These are phyloP conservation scores for Ophion ventricosus DNA, from an alignment of 2,888 invertebrate genomes.

Conservation along the genomic window DNA sequence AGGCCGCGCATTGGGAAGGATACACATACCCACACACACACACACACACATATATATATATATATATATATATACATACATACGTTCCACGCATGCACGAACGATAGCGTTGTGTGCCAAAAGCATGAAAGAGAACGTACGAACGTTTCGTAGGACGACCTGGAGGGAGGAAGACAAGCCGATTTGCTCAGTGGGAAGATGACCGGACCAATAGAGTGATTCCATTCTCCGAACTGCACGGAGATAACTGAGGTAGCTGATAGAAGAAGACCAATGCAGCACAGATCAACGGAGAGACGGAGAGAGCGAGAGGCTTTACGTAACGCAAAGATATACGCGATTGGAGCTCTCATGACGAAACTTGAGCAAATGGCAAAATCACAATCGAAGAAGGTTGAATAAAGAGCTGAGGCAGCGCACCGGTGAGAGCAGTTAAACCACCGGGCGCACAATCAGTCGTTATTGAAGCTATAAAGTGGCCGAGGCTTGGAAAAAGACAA, in stretches of 20 bases:
- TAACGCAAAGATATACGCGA: not conserved
- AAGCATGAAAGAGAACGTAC: slow-evolving; percentile 22
- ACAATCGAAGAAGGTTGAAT: slow-evolving; percentile 18
- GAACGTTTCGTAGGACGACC: slow-evolving; percentile 17
- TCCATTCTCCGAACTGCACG: slow-evolving; percentile 58
- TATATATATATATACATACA: not conserved
- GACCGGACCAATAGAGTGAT: slow-evolving; percentile 76
- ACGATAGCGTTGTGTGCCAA: slow-evolving; percentile 13
- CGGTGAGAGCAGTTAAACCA: slow-evolving; percentile 52
- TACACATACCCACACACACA: slow-evolving; percentile 23
- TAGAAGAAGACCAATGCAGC: slow-evolving; percentile 5
- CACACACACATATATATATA: too few relatives aligned
- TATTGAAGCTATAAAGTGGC: slow-evolving; percentile 51
- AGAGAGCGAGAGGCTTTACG: slow-evolving; percentile 3
- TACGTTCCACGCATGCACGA: slow-evolving; percentile 40
- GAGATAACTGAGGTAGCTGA: slow-evolving; percentile 70
- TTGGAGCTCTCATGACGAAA: slow-evolving; percentile 7
- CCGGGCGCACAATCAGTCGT: slow-evolving; percentile 54
- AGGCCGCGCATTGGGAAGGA: slow-evolving; percentile 64
- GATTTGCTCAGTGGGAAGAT: slow-evolving; percentile 75
- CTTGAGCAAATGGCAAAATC: slow-evolving; percentile 70
- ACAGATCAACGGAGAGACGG: not conserved
- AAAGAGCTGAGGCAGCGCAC: slow-evolving; percentile 31
- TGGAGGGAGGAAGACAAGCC: slow-evolving; percentile 68
- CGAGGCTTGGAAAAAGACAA: slow-evolving; percentile 42